Base-by-base conservation (phyloP, 2,888 invertebrate genomes). In the Stegophylla sp. region DNA sequence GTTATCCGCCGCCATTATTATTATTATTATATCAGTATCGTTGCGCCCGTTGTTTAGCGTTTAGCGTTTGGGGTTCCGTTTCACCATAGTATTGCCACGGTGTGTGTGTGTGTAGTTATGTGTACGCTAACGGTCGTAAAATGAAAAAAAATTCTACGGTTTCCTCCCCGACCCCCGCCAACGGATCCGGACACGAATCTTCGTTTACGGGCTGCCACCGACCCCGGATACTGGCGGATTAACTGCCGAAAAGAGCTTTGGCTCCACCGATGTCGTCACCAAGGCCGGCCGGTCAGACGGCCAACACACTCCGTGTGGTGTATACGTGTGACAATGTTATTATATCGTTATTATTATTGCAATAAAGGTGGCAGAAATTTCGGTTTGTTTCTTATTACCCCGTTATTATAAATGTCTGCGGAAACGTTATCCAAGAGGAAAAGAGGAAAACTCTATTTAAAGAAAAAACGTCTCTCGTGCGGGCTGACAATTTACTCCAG, bases 1-100 rank as follows among this genome's bases (percentile, higher is more conserved):
- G 71, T 79, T 79, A 79, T 75, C 43, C 45, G 48, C 59, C 59
- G 74, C 56, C 34, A 69, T 77, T 69, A 77, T 45, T 61, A 77
- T 69, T 77, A 77, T 77, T 77, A 77, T 77, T 77, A n/a, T n/a
- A n/a, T n/a, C n/a, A 77, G 56, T 77, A 69, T 77, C 69, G 48
- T 77, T 23, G 48, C 20, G 41, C n/a, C 23, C 23, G 66, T 48
- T 64, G 75, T 51, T 48, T 51, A 76, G 71, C 20, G 23, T 64
- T 51, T 3, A 15, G 26, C 34, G 17, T 34, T 7, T 34, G 48
- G 28, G 17, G 20, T n/a, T 28, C 51, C 63, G n/a, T 63, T 43
- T 7, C 4, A 56, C 56, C n/a, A 28, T 23, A 4, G 13, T 26
- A 15, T 17, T 10, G 15, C 7, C n/a, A n/a, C n/a, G 59, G 72